These are phyloP conservation scores for Norana najaformis DNA, from an alignment of 2,888 invertebrate genomes.

Conservation along the genomic window DNA sequence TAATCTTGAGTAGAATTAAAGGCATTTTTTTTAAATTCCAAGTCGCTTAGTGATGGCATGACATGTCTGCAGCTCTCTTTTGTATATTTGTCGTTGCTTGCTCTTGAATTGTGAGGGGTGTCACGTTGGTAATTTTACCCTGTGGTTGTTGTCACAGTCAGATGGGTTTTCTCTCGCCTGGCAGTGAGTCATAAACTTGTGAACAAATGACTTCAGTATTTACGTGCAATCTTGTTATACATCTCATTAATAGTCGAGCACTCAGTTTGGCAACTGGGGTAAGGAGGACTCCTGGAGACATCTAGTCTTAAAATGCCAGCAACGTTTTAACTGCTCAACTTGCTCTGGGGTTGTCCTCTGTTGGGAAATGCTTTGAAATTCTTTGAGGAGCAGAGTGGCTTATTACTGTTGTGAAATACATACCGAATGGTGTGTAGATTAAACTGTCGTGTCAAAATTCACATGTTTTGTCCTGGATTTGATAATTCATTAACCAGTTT, in stretches of 20 bases:
- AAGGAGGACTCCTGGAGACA: neutral
- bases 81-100: constrained; percentile 5
- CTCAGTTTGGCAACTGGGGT: neutral
- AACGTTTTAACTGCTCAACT: constrained; percentile 13
- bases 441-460: neutral
- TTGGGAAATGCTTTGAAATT: neutral
- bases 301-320: constrained; percentile 13
- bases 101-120: neutral
- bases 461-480: neutral
- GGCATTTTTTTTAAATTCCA: neutral
- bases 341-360: neutral
- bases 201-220: constrained; percentile 23
- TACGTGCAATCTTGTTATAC: constrained; percentile 23
- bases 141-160: neutral
- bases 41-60: neutral
- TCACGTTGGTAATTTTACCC: neutral
- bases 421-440: neutral
- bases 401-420: neutral
- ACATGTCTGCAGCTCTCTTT: neutral
- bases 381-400: neutral
- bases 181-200: neutral
- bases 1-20: constrained; percentile 17
- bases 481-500: neutral
- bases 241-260: neutral
- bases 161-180: neutral